Base-by-base conservation (phyloP, 2,888 invertebrate genomes). In the Lottia gigantea region DNA sequence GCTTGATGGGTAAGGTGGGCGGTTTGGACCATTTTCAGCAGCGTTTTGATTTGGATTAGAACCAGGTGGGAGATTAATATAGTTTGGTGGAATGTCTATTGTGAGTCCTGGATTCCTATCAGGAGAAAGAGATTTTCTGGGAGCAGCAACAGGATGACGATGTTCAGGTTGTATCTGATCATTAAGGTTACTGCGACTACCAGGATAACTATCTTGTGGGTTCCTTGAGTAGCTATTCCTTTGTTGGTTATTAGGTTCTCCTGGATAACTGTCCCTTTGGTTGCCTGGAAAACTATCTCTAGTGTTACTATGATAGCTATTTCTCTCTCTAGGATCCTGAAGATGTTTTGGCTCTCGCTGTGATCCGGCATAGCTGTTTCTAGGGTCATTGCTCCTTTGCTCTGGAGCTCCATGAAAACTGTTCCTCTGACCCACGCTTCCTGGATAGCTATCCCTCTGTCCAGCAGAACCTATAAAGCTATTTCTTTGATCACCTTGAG, bases 1-100 rank as follows among this genome's bases (percentile, higher is more conserved):
- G 40, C 78, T 79, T 0, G 79, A 79, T 1, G 87, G 87, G n/a
- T 85, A 78, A 1, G 87, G 86, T 16, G 87, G 87, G 64, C 87
- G 72, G 15, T 72, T 69, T 7, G 86, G 86, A 6, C 76, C 71
- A 14, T 73, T 67, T 31, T 77, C 75, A 68, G 46, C 23, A 23
- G 66, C 46, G 4, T 69, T 46, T 8, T 63, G 67, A 2, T 49
- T 45, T 46, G 66, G 31, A 12, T 64, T 46, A 11, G 45, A 16
- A 45, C 26, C 62, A 15, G n/a, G 26, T 19, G 31, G 45, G 11
- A 84, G 76, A 74, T 84, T 84, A 47, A 81, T 81, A 73, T 83
- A 83, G 8, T 81, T 83, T 64, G 81, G 82, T 19, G 81, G 78
- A 47, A 79, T 77, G 67, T 77, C 78, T 16, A 78, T 75, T 47